These are phyloP conservation scores for Thamnophis elegans DNA, from an alignment of 2,797 vertebrate genomes.

Conservation along the genomic window DNA sequence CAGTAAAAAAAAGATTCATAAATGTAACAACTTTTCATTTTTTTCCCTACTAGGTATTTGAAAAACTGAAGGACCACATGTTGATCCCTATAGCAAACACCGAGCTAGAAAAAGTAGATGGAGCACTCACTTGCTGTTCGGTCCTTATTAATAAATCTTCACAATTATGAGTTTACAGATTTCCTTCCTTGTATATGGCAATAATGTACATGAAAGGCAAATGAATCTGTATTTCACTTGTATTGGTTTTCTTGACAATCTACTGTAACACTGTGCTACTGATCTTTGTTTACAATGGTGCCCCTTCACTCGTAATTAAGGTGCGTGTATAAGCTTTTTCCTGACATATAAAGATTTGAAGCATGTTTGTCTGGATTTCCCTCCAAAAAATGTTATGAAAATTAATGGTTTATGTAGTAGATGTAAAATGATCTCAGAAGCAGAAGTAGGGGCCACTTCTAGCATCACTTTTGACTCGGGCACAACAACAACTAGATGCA, in stretches of 20 bases:
- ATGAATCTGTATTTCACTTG: slow-evolving; percentile 61
- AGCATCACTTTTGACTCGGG: slow-evolving; percentile 5
- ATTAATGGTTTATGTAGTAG: slow-evolving; percentile 56
- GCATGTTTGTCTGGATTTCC: slow-evolving; percentile 58
- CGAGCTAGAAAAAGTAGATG: slow-evolving; percentile 89
- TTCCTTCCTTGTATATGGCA: slow-evolving; percentile 59
- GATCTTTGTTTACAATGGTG: slow-evolving; percentile 73
- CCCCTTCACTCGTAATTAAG: slow-evolving; percentile 65
- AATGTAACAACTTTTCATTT: slow-evolving; percentile 10
- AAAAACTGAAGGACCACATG: slow-evolving; percentile 94
- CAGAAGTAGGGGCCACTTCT: neutral
- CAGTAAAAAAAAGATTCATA: neutral
- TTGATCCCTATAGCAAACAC: slow-evolving; percentile 85
- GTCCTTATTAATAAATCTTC: slow-evolving; percentile 88
- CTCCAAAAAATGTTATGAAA: slow-evolving; percentile 52
- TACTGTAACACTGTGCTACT: slow-evolving; percentile 75
- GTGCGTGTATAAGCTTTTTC: slow-evolving; percentile 59
- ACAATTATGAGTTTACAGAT: slow-evolving; percentile 74
- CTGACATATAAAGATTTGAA: slow-evolving; percentile 60
- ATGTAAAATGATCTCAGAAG: slow-evolving; percentile 53
- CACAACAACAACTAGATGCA: neutral
- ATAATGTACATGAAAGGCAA: slow-evolving; percentile 62
- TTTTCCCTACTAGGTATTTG: slow-evolving; percentile 80
- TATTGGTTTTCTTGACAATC: slow-evolving; percentile 74
- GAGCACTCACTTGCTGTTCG: slow-evolving; percentile 87